Evolutionary conservation across 2,797 vertebrate species (phyloP), one percentile per base, ranked within the genome.

Genomic region (Carcharodon carcharias): DNA sequence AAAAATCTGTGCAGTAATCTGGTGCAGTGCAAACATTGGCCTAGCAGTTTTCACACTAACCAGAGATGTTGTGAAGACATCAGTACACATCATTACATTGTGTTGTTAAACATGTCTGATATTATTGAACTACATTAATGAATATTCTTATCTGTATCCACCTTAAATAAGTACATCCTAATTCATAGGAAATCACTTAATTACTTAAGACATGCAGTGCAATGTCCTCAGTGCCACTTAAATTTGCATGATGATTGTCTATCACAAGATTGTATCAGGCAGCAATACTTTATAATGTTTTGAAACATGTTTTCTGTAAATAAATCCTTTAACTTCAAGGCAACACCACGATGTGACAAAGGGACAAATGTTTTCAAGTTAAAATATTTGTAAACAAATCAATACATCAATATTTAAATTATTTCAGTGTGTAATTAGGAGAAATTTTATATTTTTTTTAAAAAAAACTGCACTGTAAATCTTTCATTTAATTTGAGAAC

Each of bases 321-420:
- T 63, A 65, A 23, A 93, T 58, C 28, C 16, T 65, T 65, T 23
- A 45, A 45, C 54, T 35, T 93, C n/a, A 26, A 65, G 7, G 35
- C 61, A 40, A 67, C n/a, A 63, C 14, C 16, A 58, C 1, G 31
- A 91, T 65, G 1, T 65, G 61, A 40, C 5, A 11, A 8, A 65
- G 21, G 26, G 40, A 45, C 91, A 93, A 7, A 35, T 21, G 5
- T 91, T 21, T 93, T 45, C 26, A 50, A 21, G 91, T 18, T 54
- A 93, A 93, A 45, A 93, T 67, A 45, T 40, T n/a, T 93, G 63
- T 23, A 93, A 93, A 67, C n/a, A 93, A 45, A 93, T 93, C 63
- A 67, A 93, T 21, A 11, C n/a, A 26, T 26, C 18, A 93, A 45
- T 45, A 93, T 93, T 92, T 93, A 67, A 45, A 67, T 45, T 26